Percentiles rank a stretch among this genome's conserved stretches.
Evolutionary conservation across 1,140 invertebrate species (phyloP).

Genomic region (Mercenaria mercenaria): DNA sequence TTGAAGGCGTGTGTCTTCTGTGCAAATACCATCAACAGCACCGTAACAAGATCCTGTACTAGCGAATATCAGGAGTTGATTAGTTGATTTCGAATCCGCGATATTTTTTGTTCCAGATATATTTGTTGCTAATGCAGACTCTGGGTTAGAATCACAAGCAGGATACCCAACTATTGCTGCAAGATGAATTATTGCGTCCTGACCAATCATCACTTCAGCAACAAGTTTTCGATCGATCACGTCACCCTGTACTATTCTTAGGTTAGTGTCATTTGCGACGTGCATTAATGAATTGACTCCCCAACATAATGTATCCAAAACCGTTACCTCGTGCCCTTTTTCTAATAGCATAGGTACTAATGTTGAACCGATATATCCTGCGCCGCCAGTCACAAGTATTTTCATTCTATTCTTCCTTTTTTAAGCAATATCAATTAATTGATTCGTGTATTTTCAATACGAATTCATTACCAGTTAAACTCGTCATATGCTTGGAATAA

Average conservation of each 20-base stretch:
- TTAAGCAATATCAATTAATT: too few species aligned
- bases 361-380: conserved; percentile 80
- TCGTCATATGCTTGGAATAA: too few species aligned
- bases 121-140: conserved; percentile 74
- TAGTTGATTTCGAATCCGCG: conserved; percentile 66
- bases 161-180: conserved; percentile 82
- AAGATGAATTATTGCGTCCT: conserved; percentile 77
- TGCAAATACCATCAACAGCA: conserved; percentile 77
- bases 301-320: conserved; percentile 79
- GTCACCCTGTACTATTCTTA: conserved; percentile 77
- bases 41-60: conserved; percentile 82
- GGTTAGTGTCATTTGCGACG: conserved; percentile 69
- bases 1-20: conserved; percentile 77
- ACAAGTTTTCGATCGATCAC: conserved; percentile 72
- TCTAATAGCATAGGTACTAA: conserved; percentile 77
- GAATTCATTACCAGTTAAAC: too few species aligned
- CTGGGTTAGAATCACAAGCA: conserved; percentile 79
- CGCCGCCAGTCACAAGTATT: conserved; percentile 78
- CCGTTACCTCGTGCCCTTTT: conserved; percentile 78
- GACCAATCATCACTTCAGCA: conserved; percentile 69
- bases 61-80: conserved; percentile 79
- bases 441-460: too few species aligned
- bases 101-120: conserved; percentile 76
- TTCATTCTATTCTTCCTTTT: conserved; percentile 33
- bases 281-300: conserved; percentile 73